Evolutionary conservation across 2,888 invertebrate genomes (phyloP).

Genomic region (Acanthosoma haemorrhoidale): DNA sequence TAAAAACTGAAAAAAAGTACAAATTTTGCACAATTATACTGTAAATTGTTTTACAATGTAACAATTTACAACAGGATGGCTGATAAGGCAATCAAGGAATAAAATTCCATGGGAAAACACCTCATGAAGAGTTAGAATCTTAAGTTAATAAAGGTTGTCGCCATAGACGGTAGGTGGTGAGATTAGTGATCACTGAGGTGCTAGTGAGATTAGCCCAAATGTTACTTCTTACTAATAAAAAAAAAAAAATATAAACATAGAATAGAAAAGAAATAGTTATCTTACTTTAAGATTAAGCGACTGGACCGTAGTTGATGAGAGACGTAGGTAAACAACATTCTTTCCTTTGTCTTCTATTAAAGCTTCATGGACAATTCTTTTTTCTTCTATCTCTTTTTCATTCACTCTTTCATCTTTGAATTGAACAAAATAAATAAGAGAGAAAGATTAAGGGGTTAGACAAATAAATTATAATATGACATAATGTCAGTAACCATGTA

Average conservation of each 20-base stretch:
- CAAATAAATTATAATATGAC: not conserved
- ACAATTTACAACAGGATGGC: too few species aligned
- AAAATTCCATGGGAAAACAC: too few species aligned
- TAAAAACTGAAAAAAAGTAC: not conserved
- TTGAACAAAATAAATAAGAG: not conserved
- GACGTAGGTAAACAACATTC: conserved; percentile 66
- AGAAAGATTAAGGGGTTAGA: too few species aligned
- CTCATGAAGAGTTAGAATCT: too few species aligned
- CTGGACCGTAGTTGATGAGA: conserved; percentile 61
- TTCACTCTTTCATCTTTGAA: conserved; percentile 29
- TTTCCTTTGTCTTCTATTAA: conserved; percentile 75
- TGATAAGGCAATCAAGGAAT: too few species aligned
- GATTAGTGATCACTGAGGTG: too few species aligned
- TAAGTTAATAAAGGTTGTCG: too few species aligned
- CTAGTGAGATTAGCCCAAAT: too few species aligned
- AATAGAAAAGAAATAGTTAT: not conserved
- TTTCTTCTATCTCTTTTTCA: conserved; percentile 40
- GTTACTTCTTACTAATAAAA: not conserved
- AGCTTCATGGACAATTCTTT: conserved; percentile 62
- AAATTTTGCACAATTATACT: not conserved
- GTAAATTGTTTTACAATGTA: not conserved
- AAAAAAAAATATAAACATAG: not conserved
- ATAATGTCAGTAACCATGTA: not conserved
- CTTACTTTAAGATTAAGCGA: conserved; percentile 54
- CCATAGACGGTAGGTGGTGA: too few species aligned